These are phyloP conservation scores for Haliclona indistincta DNA, from an alignment of 37 sponge, comb jelly and placozoan species.

Conservation along the genomic window DNA sequence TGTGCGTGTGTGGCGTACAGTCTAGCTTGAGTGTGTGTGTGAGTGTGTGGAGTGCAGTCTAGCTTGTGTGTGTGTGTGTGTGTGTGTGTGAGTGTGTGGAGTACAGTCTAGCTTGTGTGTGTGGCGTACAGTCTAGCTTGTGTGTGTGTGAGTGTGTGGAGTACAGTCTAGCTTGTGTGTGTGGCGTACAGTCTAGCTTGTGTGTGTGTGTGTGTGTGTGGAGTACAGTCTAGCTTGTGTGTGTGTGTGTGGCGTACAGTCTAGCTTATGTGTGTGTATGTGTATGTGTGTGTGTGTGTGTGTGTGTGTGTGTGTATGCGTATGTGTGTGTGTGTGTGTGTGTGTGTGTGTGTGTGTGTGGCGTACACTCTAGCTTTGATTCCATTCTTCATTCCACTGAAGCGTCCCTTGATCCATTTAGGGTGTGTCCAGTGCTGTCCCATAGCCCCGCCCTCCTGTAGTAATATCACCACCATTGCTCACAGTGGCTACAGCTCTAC, in stretches of 20 bases:
- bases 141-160: background rate
- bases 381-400: background rate
- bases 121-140: background rate
- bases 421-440: background rate
- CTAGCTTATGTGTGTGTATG: background rate
- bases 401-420: background rate
- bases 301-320: conserved; percentile 4
- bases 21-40: no score
- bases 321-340: conserved; percentile 1
- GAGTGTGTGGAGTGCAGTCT: no score
- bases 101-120: background rate
- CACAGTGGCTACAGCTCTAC: conserved; percentile 11
- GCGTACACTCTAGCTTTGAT: conserved; percentile 1
- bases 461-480: background rate
- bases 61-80: conserved; percentile 12
- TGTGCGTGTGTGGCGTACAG: no score
- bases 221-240: background rate
- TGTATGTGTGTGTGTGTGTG: conserved; percentile 4
- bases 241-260: background rate
- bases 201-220: conserved; percentile 6
- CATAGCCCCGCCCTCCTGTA: background rate
- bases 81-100: conserved; percentile 17
- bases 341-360: background rate
- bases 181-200: background rate
- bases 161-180: background rate